These are phyloP conservation scores for Limulus polyphemus DNA, from an alignment of 2,888 invertebrate species.

Conservation along the genomic window DNA sequence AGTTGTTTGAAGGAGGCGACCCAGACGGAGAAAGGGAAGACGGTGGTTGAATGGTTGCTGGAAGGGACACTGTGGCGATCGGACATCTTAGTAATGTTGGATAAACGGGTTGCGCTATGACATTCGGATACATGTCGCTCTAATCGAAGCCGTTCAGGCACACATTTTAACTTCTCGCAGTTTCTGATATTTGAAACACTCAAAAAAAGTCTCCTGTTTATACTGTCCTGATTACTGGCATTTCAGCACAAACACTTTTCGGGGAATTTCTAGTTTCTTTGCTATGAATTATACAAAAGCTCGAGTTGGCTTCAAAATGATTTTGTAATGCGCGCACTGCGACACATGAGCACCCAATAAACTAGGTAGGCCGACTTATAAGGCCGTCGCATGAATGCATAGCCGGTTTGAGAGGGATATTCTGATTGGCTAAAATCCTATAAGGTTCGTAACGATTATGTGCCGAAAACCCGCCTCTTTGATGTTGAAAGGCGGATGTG, in stretches of 20 bases:
- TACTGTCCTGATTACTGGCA: too few relatives aligned
- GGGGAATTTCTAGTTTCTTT: too few relatives aligned
- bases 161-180: too few relatives aligned
- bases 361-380: conserved; percentile 15
- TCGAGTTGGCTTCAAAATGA: conserved; percentile 11
- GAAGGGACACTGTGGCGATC: background rate
- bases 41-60: conserved; percentile 8
- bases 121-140: conserved; percentile 15
- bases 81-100: conserved; percentile 14
- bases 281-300: conserved; percentile 20
- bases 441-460: too few relatives aligned
- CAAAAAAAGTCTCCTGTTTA: too few relatives aligned
- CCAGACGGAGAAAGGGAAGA: conserved; percentile 14
- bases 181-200: too few relatives aligned
- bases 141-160: too few relatives aligned
- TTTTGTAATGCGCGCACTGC: conserved; percentile 16
- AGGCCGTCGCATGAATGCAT: conserved; percentile 18
- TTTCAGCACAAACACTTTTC: too few relatives aligned
- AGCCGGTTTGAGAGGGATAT: background rate
- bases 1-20: conserved; percentile 11
- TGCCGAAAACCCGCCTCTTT: too few relatives aligned
- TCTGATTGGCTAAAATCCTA: conserved; percentile 8
- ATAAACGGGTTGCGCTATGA: conserved; percentile 15
- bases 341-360: conserved; percentile 9
- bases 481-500: too few relatives aligned